phyloP scores from a whole-genome alignment of 2,113 vertebrate species.

The Elephas maximus region DNA sequence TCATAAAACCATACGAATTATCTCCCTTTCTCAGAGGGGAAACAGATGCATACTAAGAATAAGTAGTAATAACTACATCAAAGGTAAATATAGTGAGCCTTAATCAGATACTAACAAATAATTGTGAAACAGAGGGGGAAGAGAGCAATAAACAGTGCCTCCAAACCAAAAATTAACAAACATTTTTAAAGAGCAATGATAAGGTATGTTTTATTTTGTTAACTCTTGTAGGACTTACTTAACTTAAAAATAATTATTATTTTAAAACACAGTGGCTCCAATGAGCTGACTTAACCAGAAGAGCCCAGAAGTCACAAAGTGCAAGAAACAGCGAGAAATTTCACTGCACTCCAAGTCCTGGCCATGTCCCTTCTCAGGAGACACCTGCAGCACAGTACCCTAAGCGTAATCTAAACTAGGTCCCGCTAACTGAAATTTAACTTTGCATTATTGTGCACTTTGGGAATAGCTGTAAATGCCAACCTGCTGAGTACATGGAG shows the following conservation, averaged over 20 bases:
- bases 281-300: neutral
- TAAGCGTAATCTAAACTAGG: neutral
- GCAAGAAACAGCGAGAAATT: neutral
- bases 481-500: neutral
- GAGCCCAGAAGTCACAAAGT: neutral
- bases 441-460: neutral
- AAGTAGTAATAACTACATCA: neutral
- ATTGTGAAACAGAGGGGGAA: neutral
- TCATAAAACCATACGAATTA: neutral
- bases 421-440: neutral
- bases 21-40: neutral
- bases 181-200: neutral
- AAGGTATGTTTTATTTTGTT: neutral
- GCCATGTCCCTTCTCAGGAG: neutral
- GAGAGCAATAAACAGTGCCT: neutral
- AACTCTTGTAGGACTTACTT: neutral
- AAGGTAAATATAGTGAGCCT: neutral
- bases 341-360: neutral
- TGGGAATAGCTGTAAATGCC: neutral
- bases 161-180: neutral
- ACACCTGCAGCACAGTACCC: neutral
- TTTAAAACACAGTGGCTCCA: neutral
- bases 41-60: neutral
- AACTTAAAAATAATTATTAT: constrained; percentile 20
- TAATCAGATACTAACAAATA: neutral